phyloP scores from a whole-genome alignment of 2,888 invertebrate species.

The Lissonota sp. region DNA sequence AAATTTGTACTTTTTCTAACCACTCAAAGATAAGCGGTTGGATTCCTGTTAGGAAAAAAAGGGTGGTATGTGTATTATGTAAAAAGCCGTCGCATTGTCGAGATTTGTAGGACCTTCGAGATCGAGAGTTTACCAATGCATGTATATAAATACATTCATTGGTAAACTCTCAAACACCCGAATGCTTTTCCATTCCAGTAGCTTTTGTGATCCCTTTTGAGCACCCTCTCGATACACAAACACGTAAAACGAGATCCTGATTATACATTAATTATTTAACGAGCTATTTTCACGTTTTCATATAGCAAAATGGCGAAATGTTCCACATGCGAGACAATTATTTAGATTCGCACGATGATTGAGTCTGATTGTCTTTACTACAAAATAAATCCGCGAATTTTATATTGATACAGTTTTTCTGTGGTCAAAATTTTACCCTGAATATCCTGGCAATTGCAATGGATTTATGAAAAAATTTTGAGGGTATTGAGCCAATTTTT shows the following conservation, averaged over 20 bases:
- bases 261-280: conserved; percentile 83
- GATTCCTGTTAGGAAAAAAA: conserved; percentile 22
- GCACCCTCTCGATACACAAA: conserved; percentile 65
- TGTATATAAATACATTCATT: conserved; percentile 52
- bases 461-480: too few species aligned
- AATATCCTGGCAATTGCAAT: too few species aligned
- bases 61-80: neutral
- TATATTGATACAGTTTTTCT: too few species aligned
- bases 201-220: conserved; percentile 69
- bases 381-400: too few species aligned
- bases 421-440: too few species aligned
- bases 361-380: too few species aligned
- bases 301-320: too few species aligned
- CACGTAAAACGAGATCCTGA: conserved; percentile 77
- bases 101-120: conserved; percentile 52
- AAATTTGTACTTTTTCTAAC: too few species aligned
- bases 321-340: too few species aligned
- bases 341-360: too few species aligned
- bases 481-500: too few species aligned
- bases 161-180: conserved; percentile 59
- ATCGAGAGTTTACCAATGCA: conserved; percentile 21
- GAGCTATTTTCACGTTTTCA: conserved; percentile 73
- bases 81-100: conserved; percentile 40
- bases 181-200: conserved; percentile 46
- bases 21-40: conserved; percentile 36